phyloP scores from a whole-genome alignment of 2,113 vertebrate species.

The Pseudois nayaur region DNA sequence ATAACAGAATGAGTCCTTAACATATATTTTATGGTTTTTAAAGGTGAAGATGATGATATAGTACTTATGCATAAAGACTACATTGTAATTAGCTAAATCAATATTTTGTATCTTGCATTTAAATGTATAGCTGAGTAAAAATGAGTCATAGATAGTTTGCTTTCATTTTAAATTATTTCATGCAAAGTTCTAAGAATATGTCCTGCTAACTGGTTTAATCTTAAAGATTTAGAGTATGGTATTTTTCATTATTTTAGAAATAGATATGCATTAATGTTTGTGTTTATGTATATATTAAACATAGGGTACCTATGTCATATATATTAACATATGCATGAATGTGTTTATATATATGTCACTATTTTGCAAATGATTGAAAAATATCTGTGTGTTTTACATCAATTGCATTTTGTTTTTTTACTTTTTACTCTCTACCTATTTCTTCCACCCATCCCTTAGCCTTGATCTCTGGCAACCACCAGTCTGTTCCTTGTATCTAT shows the following conservation, averaged over 20 bases:
- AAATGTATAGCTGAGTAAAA: constrained; percentile 63
- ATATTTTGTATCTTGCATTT: constrained; percentile 50
- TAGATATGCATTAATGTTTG: neutral
- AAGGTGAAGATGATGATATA: constrained; percentile 36
- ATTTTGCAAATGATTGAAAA: neutral
- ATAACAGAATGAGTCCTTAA: neutral
- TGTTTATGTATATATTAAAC: neutral
- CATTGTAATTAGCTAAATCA: constrained; percentile 57
- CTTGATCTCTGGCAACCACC: neutral
- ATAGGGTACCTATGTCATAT: neutral
- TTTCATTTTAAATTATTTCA: constrained; percentile 48
- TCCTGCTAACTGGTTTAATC: neutral
- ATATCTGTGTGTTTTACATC: neutral
- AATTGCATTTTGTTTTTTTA: neutral
- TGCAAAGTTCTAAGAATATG: neutral
- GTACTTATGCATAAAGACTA: constrained; percentile 45
- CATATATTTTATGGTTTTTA: constrained; percentile 52
- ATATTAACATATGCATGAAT: neutral
- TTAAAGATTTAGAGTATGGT: neutral
- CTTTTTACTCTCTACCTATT: neutral
- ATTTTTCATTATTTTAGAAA: neutral
- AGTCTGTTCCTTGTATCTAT: neutral
- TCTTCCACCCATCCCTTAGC: neutral
- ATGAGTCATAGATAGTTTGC: constrained; percentile 63
- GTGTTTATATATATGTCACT: neutral